Evolutionary conservation across 1,140 invertebrate species (phyloP), one percentile per base, ranked within the genome.

Genomic region (Pantala flavescens): DNA sequence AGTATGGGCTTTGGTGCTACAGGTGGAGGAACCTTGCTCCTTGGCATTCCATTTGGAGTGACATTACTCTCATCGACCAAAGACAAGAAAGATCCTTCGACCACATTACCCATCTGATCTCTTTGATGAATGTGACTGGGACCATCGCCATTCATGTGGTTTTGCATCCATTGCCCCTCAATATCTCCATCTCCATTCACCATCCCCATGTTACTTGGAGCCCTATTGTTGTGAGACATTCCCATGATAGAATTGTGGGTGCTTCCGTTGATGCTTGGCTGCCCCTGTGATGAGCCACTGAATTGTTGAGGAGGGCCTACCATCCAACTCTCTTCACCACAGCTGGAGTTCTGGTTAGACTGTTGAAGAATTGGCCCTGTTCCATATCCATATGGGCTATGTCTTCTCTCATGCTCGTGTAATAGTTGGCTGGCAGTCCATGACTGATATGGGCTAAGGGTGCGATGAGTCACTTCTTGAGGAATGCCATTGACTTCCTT

Each of bases 391-490:
- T 79, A 84, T 0, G 86, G 85, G 77, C 84, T 86, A 55, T 84
- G 83, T 43, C 86, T 80, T 28, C 85, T 81, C 78, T 88, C 87
- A 76, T 88, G 87, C 78, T 88, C 87, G 77, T 86, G 84, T 3
- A 88, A 79, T 11, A 88, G 79, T 79, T 88, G 86, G 12, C 84
- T 86, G 3, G 87, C 87, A 28, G 85, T 85, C 87, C 87, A 88
- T 0, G 84, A 85, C 75, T 87, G 85, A 77, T 84, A 85, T 7
- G 85, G 85, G 75, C 84, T 86, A 21, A 86, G 79, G 14, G 83
- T 82, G 28, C 83, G 81, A 11, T 82, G 83, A 70, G 82, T 76
- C 23, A 81, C 80, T 23, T 84, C 23, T 11, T 70, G 63, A 24
- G 71, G 23, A 14, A 63, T 63, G 16, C 49, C 49, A 16, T 63